phyloP scores from a whole-genome alignment of 2,113 vertebrate species.

The Pteruthius melanotis region DNA sequence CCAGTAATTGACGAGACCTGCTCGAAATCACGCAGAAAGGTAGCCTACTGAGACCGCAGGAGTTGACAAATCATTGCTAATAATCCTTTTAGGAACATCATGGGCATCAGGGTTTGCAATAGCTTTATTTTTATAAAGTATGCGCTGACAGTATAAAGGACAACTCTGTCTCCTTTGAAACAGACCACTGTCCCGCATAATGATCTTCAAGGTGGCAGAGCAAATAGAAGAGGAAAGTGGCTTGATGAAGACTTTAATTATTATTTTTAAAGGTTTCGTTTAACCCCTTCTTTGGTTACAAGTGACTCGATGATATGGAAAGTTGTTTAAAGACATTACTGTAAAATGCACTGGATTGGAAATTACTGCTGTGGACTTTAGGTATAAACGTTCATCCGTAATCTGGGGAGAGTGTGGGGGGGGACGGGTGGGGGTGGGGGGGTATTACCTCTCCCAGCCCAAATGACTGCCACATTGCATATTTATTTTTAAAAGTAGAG shows the following conservation, averaged over 20 bases:
- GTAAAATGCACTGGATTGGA: neutral
- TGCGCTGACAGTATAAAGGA: conserved; percentile 67
- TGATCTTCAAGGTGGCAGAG: neutral
- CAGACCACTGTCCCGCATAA: neutral
- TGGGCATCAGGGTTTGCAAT: conserved; percentile 61
- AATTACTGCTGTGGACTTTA: neutral
- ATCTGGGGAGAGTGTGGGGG: rapidly evolving
- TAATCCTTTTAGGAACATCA: conserved; percentile 77
- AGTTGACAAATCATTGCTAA: conserved; percentile 80
- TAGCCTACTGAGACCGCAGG: conserved; percentile 77
- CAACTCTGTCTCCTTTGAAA: conserved; percentile 36
- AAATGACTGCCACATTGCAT: neutral
- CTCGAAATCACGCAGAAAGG: conserved; percentile 83
- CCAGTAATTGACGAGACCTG: conserved; percentile 82
- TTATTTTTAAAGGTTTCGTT: neutral
- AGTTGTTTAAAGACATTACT: neutral
- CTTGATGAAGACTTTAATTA: neutral
- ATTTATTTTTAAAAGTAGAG: neutral
- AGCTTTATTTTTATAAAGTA: conserved; percentile 74
- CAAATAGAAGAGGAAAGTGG: neutral
- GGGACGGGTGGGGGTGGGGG: no score
- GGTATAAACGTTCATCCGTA: rapidly evolving
- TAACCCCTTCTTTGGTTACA: neutral
- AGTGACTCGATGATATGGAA: neutral
- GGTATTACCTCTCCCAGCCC: neutral